phyloP scores from a whole-genome alignment of 2,113 vertebrate species.

The Malurus alboscapulatus region DNA sequence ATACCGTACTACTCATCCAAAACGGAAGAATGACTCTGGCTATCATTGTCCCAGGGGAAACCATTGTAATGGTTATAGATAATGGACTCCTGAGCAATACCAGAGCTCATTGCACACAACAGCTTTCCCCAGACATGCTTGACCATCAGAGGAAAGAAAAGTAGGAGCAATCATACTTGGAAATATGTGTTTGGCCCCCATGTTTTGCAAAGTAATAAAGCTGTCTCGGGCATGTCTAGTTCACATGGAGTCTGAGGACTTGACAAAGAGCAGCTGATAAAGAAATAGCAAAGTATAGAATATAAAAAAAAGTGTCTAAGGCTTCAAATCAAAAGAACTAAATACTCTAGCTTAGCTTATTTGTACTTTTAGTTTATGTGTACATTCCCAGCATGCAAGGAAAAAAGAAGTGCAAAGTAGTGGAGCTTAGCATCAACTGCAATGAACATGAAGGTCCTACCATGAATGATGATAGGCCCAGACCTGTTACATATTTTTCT shows the following conservation, averaged over 20 bases:
- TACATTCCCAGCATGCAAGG: background rate
- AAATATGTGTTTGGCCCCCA: background rate
- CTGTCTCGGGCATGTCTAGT: background rate
- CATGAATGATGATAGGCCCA: constrained; percentile 7
- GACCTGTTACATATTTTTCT: constrained; percentile 18
- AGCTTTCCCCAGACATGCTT: background rate
- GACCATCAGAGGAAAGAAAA: background rate
- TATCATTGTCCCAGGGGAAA: background rate
- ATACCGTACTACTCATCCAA: background rate
- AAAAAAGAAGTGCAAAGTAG: background rate
- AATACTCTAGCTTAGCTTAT: background rate
- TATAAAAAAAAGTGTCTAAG: background rate
- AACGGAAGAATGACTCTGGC: constrained; percentile 2
- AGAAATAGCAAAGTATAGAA: background rate
- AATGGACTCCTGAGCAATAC: constrained; percentile 13
- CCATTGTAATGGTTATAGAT: background rate
- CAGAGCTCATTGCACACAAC: background rate
- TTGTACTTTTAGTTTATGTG: background rate
- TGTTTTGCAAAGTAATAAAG: constrained; percentile 12
- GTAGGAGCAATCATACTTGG: constrained; percentile 1
- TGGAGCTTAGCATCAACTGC: background rate
- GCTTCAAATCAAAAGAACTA: background rate
- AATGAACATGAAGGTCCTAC: background rate
- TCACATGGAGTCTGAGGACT: background rate
- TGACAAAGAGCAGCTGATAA: background rate